These are phyloP conservation scores for Drosophila saltans DNA, from an alignment of 1,140 invertebrate species.

Conservation along the genomic window DNA sequence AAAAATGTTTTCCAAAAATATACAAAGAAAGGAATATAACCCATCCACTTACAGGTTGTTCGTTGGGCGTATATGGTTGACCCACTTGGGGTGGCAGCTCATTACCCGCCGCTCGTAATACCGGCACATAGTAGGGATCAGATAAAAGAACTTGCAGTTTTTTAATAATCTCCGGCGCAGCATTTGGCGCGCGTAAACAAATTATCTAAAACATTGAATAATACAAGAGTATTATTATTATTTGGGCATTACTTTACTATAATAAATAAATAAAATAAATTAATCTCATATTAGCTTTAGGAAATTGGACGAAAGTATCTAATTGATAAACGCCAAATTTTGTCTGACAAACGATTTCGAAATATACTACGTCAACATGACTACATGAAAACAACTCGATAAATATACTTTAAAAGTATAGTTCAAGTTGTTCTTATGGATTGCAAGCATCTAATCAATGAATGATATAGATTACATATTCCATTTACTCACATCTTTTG, in stretches of 20 bases:
- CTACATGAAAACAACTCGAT: too few species aligned
- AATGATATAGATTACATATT: not conserved
- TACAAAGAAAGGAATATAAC: too few species aligned
- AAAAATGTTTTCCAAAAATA: not conserved
- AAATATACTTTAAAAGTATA: too few species aligned
- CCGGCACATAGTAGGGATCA: constrained; percentile 93
- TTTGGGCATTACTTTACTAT: too few species aligned
- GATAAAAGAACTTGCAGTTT: constrained; percentile 87
- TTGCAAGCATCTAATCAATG: too few species aligned
- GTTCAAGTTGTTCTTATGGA: too few species aligned
- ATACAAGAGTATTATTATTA: not conserved
- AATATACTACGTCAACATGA: too few species aligned
- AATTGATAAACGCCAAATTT: too few species aligned
- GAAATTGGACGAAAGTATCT: too few species aligned
- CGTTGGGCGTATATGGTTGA: constrained; percentile 88
- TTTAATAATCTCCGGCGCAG: constrained; percentile 81
- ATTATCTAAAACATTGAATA: constrained; percentile 85
- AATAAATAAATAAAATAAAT: too few species aligned
- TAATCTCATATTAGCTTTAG: too few species aligned
- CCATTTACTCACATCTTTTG: constrained; percentile 87
- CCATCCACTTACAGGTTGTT: constrained; percentile 85
- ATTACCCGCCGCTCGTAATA: constrained; percentile 90
- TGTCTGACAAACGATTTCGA: too few species aligned
- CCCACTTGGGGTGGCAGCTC: constrained; percentile 89
- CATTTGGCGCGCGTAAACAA: constrained; percentile 85